Evolutionary conservation across 2,797 vertebrate species (phyloP).

Genomic region (Falco naumanni): DNA sequence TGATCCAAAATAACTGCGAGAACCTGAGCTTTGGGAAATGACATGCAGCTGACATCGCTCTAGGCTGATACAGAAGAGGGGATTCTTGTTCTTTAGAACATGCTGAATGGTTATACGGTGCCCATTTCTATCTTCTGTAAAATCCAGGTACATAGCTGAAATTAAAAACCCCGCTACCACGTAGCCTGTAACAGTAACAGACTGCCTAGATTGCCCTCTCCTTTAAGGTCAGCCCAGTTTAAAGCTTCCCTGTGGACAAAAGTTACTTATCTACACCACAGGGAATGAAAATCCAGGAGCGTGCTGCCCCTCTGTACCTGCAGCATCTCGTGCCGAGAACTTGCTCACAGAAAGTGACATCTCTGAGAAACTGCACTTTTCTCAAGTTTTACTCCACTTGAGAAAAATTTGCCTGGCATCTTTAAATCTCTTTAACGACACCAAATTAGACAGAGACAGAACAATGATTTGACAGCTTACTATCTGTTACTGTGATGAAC

Average conservation of each 20-base stretch:
- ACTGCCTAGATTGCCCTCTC: neutral
- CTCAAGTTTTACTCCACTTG: neutral
- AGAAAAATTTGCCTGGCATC: neutral
- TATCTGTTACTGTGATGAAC: neutral
- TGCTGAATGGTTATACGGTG: neutral
- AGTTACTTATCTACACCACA: neutral
- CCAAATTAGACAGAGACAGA: neutral
- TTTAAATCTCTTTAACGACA: neutral
- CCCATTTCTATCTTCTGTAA: neutral
- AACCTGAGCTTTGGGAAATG: neutral
- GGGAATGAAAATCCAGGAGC: neutral
- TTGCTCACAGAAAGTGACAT: neutral
- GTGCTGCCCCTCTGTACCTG: neutral
- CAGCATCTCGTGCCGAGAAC: rapidly evolving
- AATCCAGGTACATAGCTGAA: neutral
- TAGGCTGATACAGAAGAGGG: neutral
- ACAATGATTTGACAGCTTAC: neutral
- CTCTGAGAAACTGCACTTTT: neutral
- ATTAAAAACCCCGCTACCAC: neutral
- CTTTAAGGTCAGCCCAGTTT: neutral
- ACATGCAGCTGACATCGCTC: rapidly evolving
- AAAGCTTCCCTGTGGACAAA: neutral
- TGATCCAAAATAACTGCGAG: neutral
- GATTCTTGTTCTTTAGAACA: neutral
- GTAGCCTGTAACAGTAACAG: neutral